Evolutionary conservation across 53 echinoderm and acorn worm genomes (phyloP).

Genomic region (Crossaster papposus): DNA sequence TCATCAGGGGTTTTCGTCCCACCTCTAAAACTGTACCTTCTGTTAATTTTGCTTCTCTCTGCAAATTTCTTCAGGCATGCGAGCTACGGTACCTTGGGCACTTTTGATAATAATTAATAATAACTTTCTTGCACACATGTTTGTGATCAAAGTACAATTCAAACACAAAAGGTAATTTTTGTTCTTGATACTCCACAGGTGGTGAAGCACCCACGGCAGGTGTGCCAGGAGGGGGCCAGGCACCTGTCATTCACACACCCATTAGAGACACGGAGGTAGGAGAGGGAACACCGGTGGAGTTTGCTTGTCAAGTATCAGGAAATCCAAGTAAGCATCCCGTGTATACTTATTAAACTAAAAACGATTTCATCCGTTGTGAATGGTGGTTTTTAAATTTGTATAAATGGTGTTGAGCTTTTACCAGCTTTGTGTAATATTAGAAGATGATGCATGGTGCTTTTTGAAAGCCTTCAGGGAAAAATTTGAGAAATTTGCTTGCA

Average conservation of each 20-base stretch:
- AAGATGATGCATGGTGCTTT: background rate
- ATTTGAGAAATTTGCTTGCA: background rate
- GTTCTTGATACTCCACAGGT: background rate
- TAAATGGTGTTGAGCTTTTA: background rate
- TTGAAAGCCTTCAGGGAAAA: background rate
- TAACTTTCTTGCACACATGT: no score
- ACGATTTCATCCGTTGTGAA: background rate
- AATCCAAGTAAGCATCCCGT: constrained; percentile 70
- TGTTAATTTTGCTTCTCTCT: no score
- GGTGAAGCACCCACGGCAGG: constrained; percentile 14
- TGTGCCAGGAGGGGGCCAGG: constrained; percentile 17
- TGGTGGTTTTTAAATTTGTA: no score
- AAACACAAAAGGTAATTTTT: no score
- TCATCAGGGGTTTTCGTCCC: no score
- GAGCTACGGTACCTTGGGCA: no score
- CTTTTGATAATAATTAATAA: no score
- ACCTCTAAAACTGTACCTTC: no score
- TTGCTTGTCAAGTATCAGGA: constrained; percentile 82
- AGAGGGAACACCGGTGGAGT: constrained; percentile 94
- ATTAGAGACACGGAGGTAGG: constrained; percentile 81
- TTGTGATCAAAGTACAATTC: no score
- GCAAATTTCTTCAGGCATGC: no score
- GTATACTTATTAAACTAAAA: background rate
- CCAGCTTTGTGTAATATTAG: background rate
- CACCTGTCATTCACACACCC: constrained; percentile 76